phyloP scores from a whole-genome alignment of 1,140 invertebrate genomes.

The Bicyclus anynana region DNA sequence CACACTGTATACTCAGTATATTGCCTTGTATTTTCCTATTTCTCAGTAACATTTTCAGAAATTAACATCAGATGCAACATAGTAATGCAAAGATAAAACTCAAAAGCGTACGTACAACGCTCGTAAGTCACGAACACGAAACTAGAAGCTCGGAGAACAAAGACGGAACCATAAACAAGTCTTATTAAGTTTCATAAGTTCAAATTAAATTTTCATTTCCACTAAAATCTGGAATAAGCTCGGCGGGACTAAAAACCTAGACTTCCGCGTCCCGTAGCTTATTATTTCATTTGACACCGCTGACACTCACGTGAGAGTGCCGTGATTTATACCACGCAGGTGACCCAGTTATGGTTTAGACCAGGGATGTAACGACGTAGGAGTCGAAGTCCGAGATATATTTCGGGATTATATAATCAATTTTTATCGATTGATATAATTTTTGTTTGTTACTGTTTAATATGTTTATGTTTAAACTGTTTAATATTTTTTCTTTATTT shows the following conservation, averaged over 20 bases:
- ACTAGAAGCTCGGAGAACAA: background rate
- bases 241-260: slow-evolving; percentile 8
- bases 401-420: too few species aligned
- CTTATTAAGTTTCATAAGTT: slow-evolving; percentile 5
- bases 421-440: too few species aligned
- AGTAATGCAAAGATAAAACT: background rate
- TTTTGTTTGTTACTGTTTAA: too few species aligned
- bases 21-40: too few species aligned
- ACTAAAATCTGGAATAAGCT: slow-evolving; percentile 12
- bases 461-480: too few species aligned
- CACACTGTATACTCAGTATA: too few species aligned
- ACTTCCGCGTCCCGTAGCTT: slow-evolving; percentile 18
- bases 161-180: background rate
- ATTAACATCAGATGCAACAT: background rate
- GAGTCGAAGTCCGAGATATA: too few species aligned
- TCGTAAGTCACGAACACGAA: slow-evolving; percentile 1
- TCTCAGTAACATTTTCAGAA: too few species aligned
- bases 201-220: background rate
- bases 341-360: slow-evolving; percentile 30
- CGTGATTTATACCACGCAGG: slow-evolving; percentile 35
- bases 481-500: too few species aligned
- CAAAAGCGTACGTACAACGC: background rate
- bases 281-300: slow-evolving; percentile 39
- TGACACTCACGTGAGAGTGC: slow-evolving; percentile 24
- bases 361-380: too few species aligned